These are phyloP conservation scores for Cheumatopsyche charites DNA, from an alignment of 1,140 invertebrate genomes.

Conservation along the genomic window DNA sequence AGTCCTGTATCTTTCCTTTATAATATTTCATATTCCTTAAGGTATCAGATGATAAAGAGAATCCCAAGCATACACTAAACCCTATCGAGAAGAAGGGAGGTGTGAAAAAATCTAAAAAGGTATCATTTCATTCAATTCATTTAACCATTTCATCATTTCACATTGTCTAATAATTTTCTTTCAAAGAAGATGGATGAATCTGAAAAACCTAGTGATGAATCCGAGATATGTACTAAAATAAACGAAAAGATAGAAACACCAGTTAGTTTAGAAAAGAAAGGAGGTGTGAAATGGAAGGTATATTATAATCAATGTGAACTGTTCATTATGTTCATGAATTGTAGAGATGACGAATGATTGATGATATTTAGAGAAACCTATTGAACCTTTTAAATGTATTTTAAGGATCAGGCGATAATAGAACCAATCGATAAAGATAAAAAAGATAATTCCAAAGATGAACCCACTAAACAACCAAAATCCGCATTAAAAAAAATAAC, in stretches of 20 bases:
- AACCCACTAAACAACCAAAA: neutral
- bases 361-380: neutral
- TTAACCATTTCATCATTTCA: neutral
- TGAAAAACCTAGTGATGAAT: neutral
- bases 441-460: neutral
- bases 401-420: neutral
- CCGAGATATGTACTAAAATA: neutral
- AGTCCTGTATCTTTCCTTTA: too few relatives aligned
- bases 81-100: conserved; percentile 37
- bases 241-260: conserved; percentile 5
- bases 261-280: conserved; percentile 25
- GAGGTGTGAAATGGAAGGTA: conserved; percentile 33
- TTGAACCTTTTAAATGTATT: neutral
- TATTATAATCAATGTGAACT: conserved; percentile 7
- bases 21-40: neutral
- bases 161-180: too few relatives aligned
- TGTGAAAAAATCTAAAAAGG: conserved; percentile 19
- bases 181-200: too few relatives aligned
- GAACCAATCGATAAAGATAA: neutral
- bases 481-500: conserved; percentile 1
- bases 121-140: conserved; percentile 1
- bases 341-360: neutral
- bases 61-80: conserved; percentile 12
- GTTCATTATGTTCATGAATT: neutral
- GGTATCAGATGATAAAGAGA: neutral